Base-by-base conservation (phyloP, 2,113 vertebrate genomes). In the Indicator indicator region DNA sequence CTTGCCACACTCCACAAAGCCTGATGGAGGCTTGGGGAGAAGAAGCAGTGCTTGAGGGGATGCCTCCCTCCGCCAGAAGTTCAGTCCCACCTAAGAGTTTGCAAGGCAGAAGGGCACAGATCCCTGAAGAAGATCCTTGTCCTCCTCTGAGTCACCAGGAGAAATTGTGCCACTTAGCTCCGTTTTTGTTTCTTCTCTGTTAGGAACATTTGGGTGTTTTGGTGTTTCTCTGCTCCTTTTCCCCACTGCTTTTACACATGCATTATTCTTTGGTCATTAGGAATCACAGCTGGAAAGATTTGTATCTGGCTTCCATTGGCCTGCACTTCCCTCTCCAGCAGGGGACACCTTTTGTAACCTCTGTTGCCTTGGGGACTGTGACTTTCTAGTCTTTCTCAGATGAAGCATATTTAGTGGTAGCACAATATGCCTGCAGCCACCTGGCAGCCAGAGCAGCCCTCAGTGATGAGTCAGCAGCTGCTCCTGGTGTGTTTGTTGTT, bases 371-470 rank as follows among this genome's bases (percentile, higher is more conserved):
- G 89, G 84, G 96, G 79, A 95, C 84, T 78, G 54, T 72, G 89
- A 89, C 95, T 96, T 96, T 93, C 79, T 86, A 92, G 93, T 95
- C 67, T 96, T 95, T 88, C 84, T 93, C 76, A 95, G 68, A 78
- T 96, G n/a, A 94, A 92, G 89, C 73, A 32, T 91, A 52, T 96
- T 95, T 90, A 91, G 84, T 95, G 90, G 91, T 93, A 93, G 96
- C 83, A 92, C 88, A 95, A 85, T 95, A 58, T 89, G 88, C 91
- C 79, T 92, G 78, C 88, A 95, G 89, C 87, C 95, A 95, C 95
- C 94, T 96, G 95, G 93, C 86, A 94, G 88, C 78, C 92, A 92
- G 83, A 95, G 88, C 74, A 90, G 76, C 84, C 83, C 91, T 94
- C 91, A 86, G 65, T 13, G 28, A 73, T 97, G 93, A 96, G 79